These are phyloP conservation scores for Papilio machaon DNA, from an alignment of 1,140 invertebrate species.

Conservation along the genomic window DNA sequence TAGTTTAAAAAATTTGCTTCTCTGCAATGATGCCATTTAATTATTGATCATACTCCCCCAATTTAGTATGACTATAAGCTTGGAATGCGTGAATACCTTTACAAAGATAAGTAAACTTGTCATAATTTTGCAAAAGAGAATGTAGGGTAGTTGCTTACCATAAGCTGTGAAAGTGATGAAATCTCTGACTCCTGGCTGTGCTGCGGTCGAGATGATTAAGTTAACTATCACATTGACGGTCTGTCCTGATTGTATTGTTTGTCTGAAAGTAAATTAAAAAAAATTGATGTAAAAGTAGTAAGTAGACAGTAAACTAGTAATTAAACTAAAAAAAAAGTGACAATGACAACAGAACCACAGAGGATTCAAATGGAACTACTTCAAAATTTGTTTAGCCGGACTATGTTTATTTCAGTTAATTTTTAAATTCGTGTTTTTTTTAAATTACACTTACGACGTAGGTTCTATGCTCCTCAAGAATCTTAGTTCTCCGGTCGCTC, in stretches of 20 bases:
- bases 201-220: slow-evolving; percentile 75
- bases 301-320: too few species aligned
- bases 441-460: slow-evolving; percentile 52
- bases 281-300: neutral
- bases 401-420: neutral
- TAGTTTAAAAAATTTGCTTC: neutral
- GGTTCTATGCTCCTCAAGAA: slow-evolving; percentile 78
- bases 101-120: too few species aligned
- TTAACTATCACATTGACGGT: slow-evolving; percentile 81
- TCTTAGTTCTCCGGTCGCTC: slow-evolving; percentile 80
- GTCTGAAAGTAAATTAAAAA: slow-evolving; percentile 58
- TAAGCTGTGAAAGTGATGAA: slow-evolving; percentile 83
- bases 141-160: slow-evolving; percentile 57
- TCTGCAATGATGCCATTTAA: neutral
- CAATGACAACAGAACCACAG: too few species aligned
- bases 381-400: too few species aligned
- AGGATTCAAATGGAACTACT: too few species aligned
- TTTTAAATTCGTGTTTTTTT: neutral
- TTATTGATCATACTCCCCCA: neutral
- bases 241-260: slow-evolving; percentile 79
- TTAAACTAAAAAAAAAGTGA: too few species aligned
- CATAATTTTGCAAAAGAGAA: too few species aligned
- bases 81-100: too few species aligned
- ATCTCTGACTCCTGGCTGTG: slow-evolving; percentile 79
- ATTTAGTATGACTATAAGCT: neutral